Conservation (phyloP, 2,888 invertebrate species). For the Zonitis immaculata region DNA sequence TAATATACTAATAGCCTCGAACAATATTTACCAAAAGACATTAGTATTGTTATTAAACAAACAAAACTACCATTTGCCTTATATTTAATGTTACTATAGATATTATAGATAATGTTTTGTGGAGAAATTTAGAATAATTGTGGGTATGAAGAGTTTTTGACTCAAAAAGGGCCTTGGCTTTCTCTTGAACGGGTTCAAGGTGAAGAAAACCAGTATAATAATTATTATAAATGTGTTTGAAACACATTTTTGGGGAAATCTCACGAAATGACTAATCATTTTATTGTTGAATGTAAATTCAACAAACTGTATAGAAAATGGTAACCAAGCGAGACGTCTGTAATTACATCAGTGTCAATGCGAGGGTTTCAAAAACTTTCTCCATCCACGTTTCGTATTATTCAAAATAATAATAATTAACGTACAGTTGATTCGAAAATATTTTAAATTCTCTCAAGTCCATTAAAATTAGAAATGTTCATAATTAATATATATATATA, state of each 20-base stretch:
- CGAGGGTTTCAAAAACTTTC: constrained; percentile 12
- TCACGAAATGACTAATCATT: constrained; percentile 3
- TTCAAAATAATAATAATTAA: background rate
- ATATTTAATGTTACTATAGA: too few relatives aligned
- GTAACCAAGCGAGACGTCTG: constrained; percentile 7
- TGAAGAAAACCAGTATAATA: background rate
- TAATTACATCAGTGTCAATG: constrained; percentile 12
- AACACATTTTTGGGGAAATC: background rate
- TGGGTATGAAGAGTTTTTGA: background rate
- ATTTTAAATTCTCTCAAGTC: too few relatives aligned
- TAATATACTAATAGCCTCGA: too few relatives aligned
- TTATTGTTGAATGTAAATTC: background rate
- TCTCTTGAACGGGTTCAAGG: constrained; percentile 1
- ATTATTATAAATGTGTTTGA: background rate
- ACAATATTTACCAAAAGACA: background rate
- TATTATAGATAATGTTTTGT: too few relatives aligned
- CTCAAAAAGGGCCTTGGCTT: constrained; percentile 1
- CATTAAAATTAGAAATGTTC: too few relatives aligned
- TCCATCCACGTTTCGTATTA: constrained; percentile 6
- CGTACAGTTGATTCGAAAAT: too few relatives aligned
- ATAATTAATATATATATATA: too few relatives aligned
- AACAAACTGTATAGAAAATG: constrained; percentile 2
- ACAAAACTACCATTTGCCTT: background rate
- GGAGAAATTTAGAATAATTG: background rate
- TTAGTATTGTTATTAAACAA: background rate